Evolutionary conservation across 2,888 invertebrate species (phyloP), one percentile per base, ranked within the genome.

Genomic region (Tenodera sinensis): DNA sequence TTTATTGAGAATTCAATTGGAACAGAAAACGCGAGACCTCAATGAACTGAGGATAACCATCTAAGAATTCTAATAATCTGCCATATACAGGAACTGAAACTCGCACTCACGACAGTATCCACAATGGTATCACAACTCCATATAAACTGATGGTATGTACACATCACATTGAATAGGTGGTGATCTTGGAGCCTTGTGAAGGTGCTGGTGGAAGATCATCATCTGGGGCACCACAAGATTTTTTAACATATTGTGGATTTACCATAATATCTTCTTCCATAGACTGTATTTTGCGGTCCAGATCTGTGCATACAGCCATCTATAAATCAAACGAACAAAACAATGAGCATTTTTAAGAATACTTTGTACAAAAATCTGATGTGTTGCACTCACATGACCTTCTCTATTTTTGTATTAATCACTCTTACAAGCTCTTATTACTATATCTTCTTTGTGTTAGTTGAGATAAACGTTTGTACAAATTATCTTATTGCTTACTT

Each of bases 201-300:
- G 90, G 89, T 15, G 91, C 91, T 27, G 91, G 90, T 12, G 91
- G 90, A 15, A 91, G 84, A 84, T 92, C 92, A 28, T 92, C 92
- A n/a, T 92, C 92, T 83, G 91, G 91, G 54, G 90, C 89, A 20
- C 94, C 93, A 90, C 93, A 93, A 27, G 94, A 93, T 93, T 96
- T 96, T 91, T 95, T 95, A 89, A 96, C 94, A 92, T 95, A 96
- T 91, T 97, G 96, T 54, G 98, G 98, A 93, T 98, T 98, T 30
- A 98, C 96, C 93, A 98, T 96, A 91, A 99, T 98, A 92, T 98
- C 98, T 93, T 98, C 97, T 93, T 99, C 98, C 98, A 99, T 98
- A 92, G 96, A 96, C 91, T 96, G 96, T 90, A 99, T 96, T 93
- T 98, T 97, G 92, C 97, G 97, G 92, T 98, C 98, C 91, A 99